These are phyloP conservation scores for Dissostichus mawsoni DNA, from an alignment of 2,113 vertebrate species.

Conservation along the genomic window DNA sequence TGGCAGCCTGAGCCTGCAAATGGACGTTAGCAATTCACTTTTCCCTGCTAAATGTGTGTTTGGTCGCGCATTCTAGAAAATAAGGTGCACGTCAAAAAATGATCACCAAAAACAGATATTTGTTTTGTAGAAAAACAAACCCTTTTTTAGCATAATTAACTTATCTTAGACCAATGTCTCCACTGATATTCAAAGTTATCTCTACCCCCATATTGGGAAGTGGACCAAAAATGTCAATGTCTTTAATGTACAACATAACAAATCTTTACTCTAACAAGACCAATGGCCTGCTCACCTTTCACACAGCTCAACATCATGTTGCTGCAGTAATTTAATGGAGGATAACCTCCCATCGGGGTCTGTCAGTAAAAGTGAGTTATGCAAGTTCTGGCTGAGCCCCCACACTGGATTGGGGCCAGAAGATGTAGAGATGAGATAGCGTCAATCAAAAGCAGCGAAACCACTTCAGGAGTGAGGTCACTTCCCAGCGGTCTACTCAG, in stretches of 20 bases:
- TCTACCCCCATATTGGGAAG: neutral
- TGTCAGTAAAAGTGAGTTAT: conserved; percentile 52
- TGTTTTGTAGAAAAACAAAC: no score
- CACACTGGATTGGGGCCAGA: conserved; percentile 42
- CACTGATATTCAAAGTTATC: neutral
- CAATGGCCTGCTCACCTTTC: conserved; percentile 6
- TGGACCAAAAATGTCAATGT: neutral
- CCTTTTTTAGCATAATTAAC: no score
- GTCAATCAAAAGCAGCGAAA: conserved; percentile 62
- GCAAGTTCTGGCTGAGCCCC: conserved; percentile 53
- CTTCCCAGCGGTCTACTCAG: conserved; percentile 46
- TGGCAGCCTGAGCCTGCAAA: conserved; percentile 22
- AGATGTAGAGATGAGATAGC: conserved; percentile 67
- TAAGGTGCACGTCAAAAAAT: neutral
- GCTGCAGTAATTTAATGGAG: conserved; percentile 27
- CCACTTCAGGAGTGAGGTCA: conserved; percentile 61
- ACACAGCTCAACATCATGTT: conserved; percentile 22
- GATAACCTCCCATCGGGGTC: conserved; percentile 29
- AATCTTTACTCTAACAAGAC: conserved; percentile 11
- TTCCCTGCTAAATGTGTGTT: neutral
- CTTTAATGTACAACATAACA: conserved; percentile 30
- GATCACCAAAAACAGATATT: no score
- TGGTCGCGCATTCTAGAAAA: neutral
- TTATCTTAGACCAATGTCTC: neutral
- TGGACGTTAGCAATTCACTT: neutral